Evolutionary conservation across 2,113 vertebrate genomes (phyloP).

Genomic region (Ochotona princeps): DNA sequence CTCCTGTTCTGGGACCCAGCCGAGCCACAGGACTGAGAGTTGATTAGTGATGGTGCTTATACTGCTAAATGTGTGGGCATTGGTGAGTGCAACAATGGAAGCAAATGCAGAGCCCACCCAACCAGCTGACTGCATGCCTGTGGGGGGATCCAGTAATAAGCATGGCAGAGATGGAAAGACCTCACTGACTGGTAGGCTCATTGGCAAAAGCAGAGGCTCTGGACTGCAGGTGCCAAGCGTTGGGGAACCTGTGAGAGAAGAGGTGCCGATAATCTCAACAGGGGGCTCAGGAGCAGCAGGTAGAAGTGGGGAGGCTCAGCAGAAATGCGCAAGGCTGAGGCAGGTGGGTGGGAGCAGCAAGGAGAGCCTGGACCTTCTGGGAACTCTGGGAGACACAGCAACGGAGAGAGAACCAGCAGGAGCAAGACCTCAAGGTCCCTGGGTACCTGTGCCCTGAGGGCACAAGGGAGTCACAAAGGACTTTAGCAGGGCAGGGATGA

Average conservation of each 20-base stretch:
- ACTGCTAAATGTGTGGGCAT: not conserved
- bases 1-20: not conserved
- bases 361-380: not conserved
- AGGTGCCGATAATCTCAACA: not conserved
- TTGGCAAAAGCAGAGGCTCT: not conserved
- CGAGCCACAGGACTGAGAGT: not conserved
- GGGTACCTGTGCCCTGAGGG: not conserved
- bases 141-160: not conserved
- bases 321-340: not conserved
- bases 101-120: not conserved
- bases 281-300: not conserved
- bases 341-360: not conserved
- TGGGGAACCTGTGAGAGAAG: not conserved
- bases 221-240: not conserved
- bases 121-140: too few relatives aligned
- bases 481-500: not conserved
- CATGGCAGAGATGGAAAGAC: not conserved
- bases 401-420: not conserved
- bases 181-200: not conserved
- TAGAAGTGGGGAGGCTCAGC: not conserved
- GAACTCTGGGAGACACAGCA: not conserved
- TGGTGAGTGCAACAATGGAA: not conserved
- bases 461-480: too few relatives aligned
- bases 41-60: not conserved
- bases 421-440: not conserved